phyloP scores from a whole-genome alignment of 2,888 invertebrate genomes.

The Diaprepes abbreviatus region DNA sequence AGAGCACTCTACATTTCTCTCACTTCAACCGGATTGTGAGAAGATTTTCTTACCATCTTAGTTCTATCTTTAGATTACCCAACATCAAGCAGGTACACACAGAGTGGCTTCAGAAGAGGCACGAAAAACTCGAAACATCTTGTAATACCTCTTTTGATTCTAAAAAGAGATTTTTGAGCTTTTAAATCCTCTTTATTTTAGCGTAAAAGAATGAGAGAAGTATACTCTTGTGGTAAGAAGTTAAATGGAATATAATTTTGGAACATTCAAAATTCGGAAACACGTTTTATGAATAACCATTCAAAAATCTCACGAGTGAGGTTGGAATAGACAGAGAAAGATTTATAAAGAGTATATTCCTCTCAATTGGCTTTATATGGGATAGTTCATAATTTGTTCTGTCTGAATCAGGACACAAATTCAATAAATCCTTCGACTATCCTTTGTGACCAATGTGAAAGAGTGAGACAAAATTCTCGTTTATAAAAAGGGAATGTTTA shows the following conservation, averaged over 20 bases:
- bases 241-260: not conserved
- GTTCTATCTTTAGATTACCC: conserved; percentile 9
- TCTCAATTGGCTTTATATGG: not conserved
- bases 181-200: not conserved
- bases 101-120: too few species aligned
- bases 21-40: not conserved
- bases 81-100: too few species aligned
- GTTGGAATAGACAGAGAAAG: not conserved
- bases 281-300: too few species aligned
- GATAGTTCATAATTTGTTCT: not conserved
- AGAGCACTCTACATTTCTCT: not conserved
- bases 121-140: too few species aligned
- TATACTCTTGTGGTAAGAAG: not conserved
- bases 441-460: too few species aligned
- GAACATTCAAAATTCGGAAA: too few species aligned
- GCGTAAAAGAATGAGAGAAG: not conserved
- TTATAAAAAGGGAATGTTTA: not conserved
- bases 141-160: not conserved
- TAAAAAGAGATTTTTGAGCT: not conserved
- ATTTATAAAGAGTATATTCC: not conserved
- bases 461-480: too few species aligned
- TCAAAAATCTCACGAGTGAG: not conserved
- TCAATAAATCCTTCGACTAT: too few species aligned
- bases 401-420: too few species aligned
- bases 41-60: conserved; percentile 3